Evolutionary conservation across 2,888 invertebrate genomes (phyloP).

Genomic region (Campopleginae sp.): DNA sequence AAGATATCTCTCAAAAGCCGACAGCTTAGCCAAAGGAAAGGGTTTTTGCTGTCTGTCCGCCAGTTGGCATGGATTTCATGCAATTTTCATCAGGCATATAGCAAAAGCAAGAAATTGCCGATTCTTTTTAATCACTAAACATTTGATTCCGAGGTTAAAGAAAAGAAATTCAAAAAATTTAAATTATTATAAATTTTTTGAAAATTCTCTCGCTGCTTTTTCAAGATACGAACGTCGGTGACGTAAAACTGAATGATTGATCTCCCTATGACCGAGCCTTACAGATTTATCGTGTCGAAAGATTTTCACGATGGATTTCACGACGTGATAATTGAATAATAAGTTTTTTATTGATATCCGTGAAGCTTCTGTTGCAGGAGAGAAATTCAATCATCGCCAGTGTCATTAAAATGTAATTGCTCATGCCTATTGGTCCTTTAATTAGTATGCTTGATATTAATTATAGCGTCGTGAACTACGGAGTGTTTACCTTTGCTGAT

Average conservation of each 20-base stretch:
- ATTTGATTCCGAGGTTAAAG: not conserved
- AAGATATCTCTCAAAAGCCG: constrained; percentile 37
- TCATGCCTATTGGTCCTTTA: not conserved
- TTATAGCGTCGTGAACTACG: constrained; percentile 32
- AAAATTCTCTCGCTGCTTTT: not conserved
- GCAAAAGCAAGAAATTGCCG: not conserved
- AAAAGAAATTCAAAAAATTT: not conserved
- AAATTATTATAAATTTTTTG: too few species aligned
- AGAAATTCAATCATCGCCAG: not conserved
- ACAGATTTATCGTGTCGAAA: not conserved
- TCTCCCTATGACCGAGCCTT: too few species aligned
- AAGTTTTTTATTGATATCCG: not conserved
- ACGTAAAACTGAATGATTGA: too few species aligned
- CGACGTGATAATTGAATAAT: not conserved
- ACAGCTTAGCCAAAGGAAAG: not conserved
- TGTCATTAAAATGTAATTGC: constrained; percentile 43
- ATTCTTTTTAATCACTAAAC: not conserved
- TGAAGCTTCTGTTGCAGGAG: not conserved
- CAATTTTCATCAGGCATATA: not conserved
- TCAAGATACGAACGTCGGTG: not conserved
- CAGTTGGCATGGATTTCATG: not conserved
- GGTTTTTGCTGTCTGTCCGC: not conserved
- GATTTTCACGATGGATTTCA: not conserved
- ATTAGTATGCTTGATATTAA: constrained; percentile 23
- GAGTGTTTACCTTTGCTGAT: constrained; percentile 83